Conservation (phyloP, 1,140 invertebrate species). For the Tetramorium simillimum region DNA sequence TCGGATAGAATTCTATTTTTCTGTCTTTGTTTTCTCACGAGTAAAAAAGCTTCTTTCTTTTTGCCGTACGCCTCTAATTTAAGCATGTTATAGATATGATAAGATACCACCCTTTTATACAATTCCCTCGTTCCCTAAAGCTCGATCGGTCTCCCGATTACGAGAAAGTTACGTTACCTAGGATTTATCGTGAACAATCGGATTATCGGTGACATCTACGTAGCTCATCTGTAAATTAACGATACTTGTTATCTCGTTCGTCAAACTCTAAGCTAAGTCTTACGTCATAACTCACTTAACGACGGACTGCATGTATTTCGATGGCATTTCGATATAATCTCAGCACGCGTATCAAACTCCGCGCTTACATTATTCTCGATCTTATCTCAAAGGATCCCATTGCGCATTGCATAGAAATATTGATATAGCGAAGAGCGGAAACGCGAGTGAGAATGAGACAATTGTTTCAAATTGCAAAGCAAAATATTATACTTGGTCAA, state of each 20-base stretch:
- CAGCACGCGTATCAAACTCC: conserved; percentile 42
- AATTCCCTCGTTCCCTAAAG: conserved; percentile 48
- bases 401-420: conserved; percentile 29
- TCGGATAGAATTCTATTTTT: conserved; percentile 59
- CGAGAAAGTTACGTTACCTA: conserved; percentile 42
- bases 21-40: conserved; percentile 66
- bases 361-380: conserved; percentile 34
- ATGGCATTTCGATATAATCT: conserved; percentile 52
- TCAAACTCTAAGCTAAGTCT: conserved; percentile 52
- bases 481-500: conserved; percentile 51
- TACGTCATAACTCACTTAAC: conserved; percentile 51
- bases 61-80: conserved; percentile 72
- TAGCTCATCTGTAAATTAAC: conserved; percentile 42
- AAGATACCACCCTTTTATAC: conserved; percentile 67
- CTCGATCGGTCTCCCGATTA: conserved; percentile 57
- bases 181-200: conserved; percentile 38
- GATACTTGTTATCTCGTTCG: conserved; percentile 11
- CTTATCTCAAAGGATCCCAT: conserved; percentile 20
- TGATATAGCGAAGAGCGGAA: conserved; percentile 21
- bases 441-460: conserved; percentile 43
- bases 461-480: conserved; percentile 40
- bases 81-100: conserved; percentile 81
- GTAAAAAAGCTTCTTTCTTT: conserved; percentile 78
- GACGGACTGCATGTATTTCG: conserved; percentile 52
- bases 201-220: conserved; percentile 24